Evolutionary conservation across 2,888 invertebrate species (phyloP), one percentile per base, ranked within the genome.

Genomic region (Caradrina kadenii): DNA sequence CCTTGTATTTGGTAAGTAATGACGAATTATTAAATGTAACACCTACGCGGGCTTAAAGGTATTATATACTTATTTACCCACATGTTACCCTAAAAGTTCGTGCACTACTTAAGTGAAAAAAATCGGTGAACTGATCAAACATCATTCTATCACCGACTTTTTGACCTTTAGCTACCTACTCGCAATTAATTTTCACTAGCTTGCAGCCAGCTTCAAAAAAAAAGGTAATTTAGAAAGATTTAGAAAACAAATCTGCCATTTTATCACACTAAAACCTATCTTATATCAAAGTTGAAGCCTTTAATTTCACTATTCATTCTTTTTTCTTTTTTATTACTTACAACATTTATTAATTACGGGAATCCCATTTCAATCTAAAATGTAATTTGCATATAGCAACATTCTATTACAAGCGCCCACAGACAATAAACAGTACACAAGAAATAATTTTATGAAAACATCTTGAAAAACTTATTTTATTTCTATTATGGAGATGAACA

Each of bases 1-100:
- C 13, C 63, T 95, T 42, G 79, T 94, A 21, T 96, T 93, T 80
- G 94, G 95, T 93, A 86, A 92, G 77, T 72, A 67, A 52, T 53
- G 22, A 54, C 48, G 54, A 59, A 21, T 59, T 26, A 15, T 19
- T 3, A 13, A 54, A 22, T 17, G 10, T 15, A 64, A 45, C 17
- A 17, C 5, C 1, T 45, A 45, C 45, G 15, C 2, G 13, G 15
- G 17, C 45, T 17, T 5, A 15, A 45, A 45, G 45, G 2, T 17
- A n/a, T n/a, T 4, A 8, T 17, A 17, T 5, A 17, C 2, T 45
- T 45, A 8, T 45, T 45, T 45, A 11, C 45, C 4, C 5, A 45
- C 45, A 45, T 45, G 17, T 6, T 17, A 17, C 39, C 39, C 45
- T 45, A 17, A 45, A 45, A 11, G 6, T 45, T 42, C 17, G 15